These are phyloP conservation scores for Ophthalmolycus amberensis DNA, from an alignment of 2,113 vertebrate genomes.

Conservation along the genomic window DNA sequence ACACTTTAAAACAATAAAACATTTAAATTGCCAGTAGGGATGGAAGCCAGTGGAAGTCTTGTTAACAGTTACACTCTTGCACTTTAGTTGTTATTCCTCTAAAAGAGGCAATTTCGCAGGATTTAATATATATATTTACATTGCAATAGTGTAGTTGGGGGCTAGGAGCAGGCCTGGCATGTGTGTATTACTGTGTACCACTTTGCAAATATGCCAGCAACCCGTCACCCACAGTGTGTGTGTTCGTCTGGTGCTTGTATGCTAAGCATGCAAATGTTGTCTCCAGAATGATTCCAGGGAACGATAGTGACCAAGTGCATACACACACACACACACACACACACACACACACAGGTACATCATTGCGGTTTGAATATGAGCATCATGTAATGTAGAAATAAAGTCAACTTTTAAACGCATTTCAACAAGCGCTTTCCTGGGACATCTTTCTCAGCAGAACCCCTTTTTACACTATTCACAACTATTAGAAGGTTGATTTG, in stretches of 20 bases:
- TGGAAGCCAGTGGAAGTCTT: neutral
- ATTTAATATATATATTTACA: neutral
- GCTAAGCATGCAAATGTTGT: slow-evolving; percentile 68
- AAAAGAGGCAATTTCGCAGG: neutral
- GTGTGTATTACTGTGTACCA: slow-evolving; percentile 6
- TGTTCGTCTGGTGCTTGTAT: slow-evolving; percentile 9
- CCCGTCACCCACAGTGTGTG: slow-evolving; percentile 35
- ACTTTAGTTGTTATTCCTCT: no score
- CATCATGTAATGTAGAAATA: neutral
- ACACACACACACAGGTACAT: neutral
- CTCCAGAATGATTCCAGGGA: slow-evolving; percentile 49
- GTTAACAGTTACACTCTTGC: neutral
- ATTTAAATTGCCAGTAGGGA: neutral
- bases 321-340: neutral
- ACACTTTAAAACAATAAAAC: neutral
- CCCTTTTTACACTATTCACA: neutral
- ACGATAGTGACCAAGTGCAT: neutral
- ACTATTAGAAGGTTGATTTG: neutral
- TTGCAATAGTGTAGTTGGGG: neutral
- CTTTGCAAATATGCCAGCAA: slow-evolving; percentile 38
- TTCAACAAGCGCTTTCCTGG: neutral
- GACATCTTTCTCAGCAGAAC: neutral
- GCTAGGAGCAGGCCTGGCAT: neutral
- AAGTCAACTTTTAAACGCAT: neutral
- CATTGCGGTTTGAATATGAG: slow-evolving; percentile 10